Base-by-base conservation (phyloP, 1,140 invertebrate genomes). In the Phortica variegata region DNA sequence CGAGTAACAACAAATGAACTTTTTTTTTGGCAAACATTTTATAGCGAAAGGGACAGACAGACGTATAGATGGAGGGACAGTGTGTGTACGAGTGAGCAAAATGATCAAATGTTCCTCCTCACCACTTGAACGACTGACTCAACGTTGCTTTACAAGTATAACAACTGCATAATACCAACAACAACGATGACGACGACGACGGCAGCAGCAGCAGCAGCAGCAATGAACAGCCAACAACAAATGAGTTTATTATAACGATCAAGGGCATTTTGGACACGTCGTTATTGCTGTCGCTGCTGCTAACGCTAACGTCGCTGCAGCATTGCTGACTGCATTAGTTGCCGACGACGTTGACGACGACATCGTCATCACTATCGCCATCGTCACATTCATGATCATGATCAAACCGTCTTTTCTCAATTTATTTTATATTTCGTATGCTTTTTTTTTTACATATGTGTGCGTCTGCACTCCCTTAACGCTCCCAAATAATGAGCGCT, bases 211-310 rank as follows among this genome's bases (percentile, higher is more conserved):
- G 55, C 34, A 31, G 44, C 36, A 34, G 17, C 16, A 2, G 55
- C 50, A 43, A 45, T 12, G 44, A 53, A 40, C 5, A 21, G 62
- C 56, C 63, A 65, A 68, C 52, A 63, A 59, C 34, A 50, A 65
- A 57, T 55, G 49, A 31, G 16, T 18, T 21, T 37, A 39, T 48
- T 39, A 50, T 49, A 46, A 54, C 54, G 59, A 70, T 70, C 65
- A 70, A 70, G 65, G 65, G 65, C 65, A 66, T 57, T 65, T 70
- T 70, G 65, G 54, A 60, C 65, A 65, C 56, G 39, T 41, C 26
- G 39, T 32, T 43, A 5, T 16, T 13, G 29, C 20, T 13, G 26
- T n/a, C 23, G 23, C 20, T 31, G 17, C 32, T 43, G 40, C 16
- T 18, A 16, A n/a, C 19, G 26, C 15, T 12, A n/a, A 16, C 13